Evolutionary conservation across 2,797 vertebrate species (phyloP), one percentile per base, ranked within the genome.

Genomic region (Pitangus sulphuratus): DNA sequence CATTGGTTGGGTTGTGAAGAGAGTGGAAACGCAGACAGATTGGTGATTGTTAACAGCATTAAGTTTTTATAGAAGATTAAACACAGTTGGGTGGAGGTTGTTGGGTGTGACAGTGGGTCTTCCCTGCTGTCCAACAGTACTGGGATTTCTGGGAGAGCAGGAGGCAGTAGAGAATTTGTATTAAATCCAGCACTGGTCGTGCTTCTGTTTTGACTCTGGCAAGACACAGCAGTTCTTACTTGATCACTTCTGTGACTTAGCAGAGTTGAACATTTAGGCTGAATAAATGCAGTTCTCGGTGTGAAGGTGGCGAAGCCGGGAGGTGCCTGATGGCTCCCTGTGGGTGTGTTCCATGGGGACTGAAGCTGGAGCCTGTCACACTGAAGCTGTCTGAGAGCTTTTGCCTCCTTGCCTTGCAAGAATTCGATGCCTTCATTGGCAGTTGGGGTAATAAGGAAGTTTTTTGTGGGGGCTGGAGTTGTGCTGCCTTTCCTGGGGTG

Each of bases 371-470:
- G 70, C 87, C 47, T 88, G 69, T 54, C 82, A 45, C 54, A 14
- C 16, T 21, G 0, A 8, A 9, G 47, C 20, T 78, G 28, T 74
- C 74, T 76, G 22, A 31, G 4, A 61, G 77, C 53, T 75, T 66
- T 90, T 30, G 21, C 78, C 66, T 60, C 87, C 53, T 66, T 69
- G 51, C 84, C 71, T 84, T 47, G 39, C 68, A 40, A n/a, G 53
- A 35, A 54, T 60, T 68, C 0, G 2, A 8, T 57, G 79, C 40
- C 35, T 75, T 50, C 33, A 40, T n/a, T 0, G 1, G 15, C 81
- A 40, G 64, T 12, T 89, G 89, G 86, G 71, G 71, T 26, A 84
- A 84, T 76, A 72, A 95, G 93, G 94, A 94, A 84, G 92, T 76
- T 88, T 84, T 13, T 45, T 40, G 71, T 10, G n/a, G 20, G 60